A percentile compares a stretch with the other conserved stretches of the same genome.
These are phyloP conservation scores for Misgurnus anguillicaudatus DNA, from an alignment of 2,113 vertebrate species.

Conservation along the genomic window DNA sequence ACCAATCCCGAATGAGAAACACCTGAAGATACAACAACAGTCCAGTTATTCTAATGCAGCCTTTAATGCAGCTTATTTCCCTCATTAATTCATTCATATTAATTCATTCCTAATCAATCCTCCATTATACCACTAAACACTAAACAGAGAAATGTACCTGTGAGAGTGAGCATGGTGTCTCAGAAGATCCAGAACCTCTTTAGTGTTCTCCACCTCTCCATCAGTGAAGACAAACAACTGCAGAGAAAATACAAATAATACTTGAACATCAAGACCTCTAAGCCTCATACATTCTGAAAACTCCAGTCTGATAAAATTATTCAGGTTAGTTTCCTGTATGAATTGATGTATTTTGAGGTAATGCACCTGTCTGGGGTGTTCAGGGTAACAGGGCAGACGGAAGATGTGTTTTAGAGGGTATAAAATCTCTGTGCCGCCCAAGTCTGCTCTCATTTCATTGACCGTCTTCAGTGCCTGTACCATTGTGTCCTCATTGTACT, in stretches of 20 bases:
- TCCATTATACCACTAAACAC: no score
- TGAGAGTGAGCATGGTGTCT: slow-evolving; percentile 70
- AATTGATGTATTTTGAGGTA: neutral
- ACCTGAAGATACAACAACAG: slow-evolving; percentile 3
- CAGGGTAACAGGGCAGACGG: slow-evolving; percentile 63
- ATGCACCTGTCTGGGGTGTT: slow-evolving; percentile 77
- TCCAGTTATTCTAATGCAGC: neutral
- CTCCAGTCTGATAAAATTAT: neutral
- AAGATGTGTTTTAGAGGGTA: slow-evolving; percentile 75
- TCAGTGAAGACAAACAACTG: slow-evolving; percentile 90
- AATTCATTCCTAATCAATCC: neutral
- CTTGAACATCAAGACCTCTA: neutral
- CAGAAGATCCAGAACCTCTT: slow-evolving; percentile 76
- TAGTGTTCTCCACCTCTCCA: slow-evolving; percentile 80
- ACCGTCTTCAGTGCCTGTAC: slow-evolving; percentile 72
- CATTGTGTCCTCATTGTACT: slow-evolving; percentile 79
- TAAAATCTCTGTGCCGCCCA: slow-evolving; percentile 83
- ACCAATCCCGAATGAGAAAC: slow-evolving; percentile 83
- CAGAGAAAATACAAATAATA: slow-evolving; percentile 1
- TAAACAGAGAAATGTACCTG: slow-evolving; percentile 61
- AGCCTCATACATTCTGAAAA: neutral
- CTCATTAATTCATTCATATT: neutral
- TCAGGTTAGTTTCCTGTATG: neutral
- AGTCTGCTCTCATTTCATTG: slow-evolving; percentile 63
- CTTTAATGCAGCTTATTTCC: neutral